phyloP scores from a whole-genome alignment of 1,140 invertebrate genomes.

The Macrobrachium rosenbergii region DNA sequence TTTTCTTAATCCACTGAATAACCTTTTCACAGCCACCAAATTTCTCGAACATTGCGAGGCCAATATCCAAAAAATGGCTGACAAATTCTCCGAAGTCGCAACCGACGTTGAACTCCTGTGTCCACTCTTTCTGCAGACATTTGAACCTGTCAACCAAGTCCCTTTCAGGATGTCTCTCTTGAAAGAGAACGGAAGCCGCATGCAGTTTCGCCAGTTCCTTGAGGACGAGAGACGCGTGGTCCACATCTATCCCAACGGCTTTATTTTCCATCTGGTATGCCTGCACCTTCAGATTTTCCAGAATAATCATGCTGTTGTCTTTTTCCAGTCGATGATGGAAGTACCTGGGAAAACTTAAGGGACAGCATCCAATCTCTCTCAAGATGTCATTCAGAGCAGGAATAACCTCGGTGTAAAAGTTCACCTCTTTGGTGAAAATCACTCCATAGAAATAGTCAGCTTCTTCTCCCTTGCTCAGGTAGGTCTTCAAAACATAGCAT shows the following conservation, averaged over 20 bases:
- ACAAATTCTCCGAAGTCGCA: constrained; percentile 25
- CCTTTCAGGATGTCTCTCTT: neutral
- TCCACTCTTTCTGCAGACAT: constrained; percentile 43
- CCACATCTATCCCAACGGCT: constrained; percentile 7
- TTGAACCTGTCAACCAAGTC: constrained; percentile 17
- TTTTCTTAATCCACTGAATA: constrained; percentile 28
- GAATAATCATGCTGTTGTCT: constrained; percentile 9
- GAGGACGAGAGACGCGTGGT: constrained; percentile 23
- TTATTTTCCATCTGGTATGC: constrained; percentile 22
- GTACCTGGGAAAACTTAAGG: constrained; percentile 25
- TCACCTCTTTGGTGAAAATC: constrained; percentile 5
- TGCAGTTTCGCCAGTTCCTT: constrained; percentile 41
- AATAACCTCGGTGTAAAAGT: constrained; percentile 32
- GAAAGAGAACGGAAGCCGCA: constrained; percentile 24
- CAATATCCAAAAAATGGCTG: neutral
- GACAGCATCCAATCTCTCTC: neutral
- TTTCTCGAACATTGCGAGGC: constrained; percentile 31
- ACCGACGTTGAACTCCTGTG: constrained; percentile 31
- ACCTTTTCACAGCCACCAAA: constrained; percentile 37
- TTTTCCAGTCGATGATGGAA: constrained; percentile 7
- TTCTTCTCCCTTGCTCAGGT: neutral
- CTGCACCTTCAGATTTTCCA: constrained; percentile 31
- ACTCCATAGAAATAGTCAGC: neutral
- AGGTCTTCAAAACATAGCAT: constrained; percentile 17
- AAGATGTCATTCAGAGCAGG: constrained; percentile 19